These are phyloP conservation scores for Sebastes goodei DNA, from an alignment of 2,797 vertebrate genomes.

Conservation along the genomic window DNA sequence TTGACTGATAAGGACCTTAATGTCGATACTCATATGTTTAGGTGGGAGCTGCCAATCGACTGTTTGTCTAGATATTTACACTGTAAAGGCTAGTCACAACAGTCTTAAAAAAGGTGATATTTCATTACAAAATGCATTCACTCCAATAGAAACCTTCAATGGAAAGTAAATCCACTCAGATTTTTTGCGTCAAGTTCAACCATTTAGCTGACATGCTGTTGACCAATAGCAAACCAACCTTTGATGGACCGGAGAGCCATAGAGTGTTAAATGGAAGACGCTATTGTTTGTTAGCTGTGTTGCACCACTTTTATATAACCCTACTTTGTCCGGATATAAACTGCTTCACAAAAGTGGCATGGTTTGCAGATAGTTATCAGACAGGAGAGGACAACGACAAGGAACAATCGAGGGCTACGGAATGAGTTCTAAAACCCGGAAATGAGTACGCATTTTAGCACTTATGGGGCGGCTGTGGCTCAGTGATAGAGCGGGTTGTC, in stretches of 20 bases:
- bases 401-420: no score
- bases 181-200: background rate
- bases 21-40: background rate
- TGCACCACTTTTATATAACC: background rate
- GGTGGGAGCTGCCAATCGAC: background rate
- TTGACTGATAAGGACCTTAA: background rate
- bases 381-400: no score
- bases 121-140: background rate
- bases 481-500: no score
- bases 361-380: no score
- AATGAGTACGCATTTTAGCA: no score
- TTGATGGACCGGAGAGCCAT: background rate
- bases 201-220: background rate
- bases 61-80: background rate
- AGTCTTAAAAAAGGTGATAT: background rate
- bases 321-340: background rate
- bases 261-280: background rate
- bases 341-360: background rate
- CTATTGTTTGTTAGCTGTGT: no score
- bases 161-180: background rate
- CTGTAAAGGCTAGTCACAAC: background rate
- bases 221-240: background rate
- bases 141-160: background rate
- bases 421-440: no score
- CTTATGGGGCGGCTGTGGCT: no score